A percentile compares a stretch with the other conserved stretches of the same genome.
Evolutionary conservation across 2,113 vertebrate genomes (phyloP).

Genomic region (Herpetotheres cachinnans): DNA sequence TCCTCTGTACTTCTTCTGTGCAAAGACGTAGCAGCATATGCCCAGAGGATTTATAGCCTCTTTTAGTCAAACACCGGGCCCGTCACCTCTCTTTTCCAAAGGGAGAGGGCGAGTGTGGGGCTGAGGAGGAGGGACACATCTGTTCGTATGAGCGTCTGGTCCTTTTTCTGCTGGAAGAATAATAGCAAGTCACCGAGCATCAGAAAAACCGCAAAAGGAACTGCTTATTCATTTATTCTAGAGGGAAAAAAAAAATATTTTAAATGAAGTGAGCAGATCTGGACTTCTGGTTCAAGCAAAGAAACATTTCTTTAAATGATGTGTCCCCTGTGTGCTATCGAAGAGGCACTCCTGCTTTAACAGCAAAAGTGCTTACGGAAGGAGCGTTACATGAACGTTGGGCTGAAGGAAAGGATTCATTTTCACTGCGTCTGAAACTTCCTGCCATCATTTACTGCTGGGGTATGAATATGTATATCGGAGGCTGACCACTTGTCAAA

Average conservation of each 20-base stretch:
- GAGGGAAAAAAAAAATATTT: constrained; percentile 15
- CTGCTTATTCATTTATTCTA: constrained; percentile 33
- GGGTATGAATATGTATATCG: constrained; percentile 26
- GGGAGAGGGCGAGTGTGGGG: not conserved
- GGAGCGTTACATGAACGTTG: not conserved
- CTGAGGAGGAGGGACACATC: constrained; percentile 30
- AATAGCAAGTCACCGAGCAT: constrained; percentile 33
- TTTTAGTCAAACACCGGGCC: not conserved
- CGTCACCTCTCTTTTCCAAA: not conserved
- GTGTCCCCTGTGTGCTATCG: constrained; percentile 58
- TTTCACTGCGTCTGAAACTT: constrained; percentile 55
- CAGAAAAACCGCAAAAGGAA: constrained; percentile 47
- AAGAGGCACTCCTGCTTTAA: not conserved
- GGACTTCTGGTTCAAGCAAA: constrained; percentile 55
- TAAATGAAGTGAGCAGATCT: constrained; percentile 57
- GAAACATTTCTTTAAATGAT: constrained; percentile 61
- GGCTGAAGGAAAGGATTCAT: not conserved
- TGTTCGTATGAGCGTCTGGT: not conserved
- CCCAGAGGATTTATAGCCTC: not conserved
- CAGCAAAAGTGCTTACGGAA: not conserved
- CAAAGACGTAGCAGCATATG: not conserved
- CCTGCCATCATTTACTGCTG: not conserved
- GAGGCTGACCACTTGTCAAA: constrained; percentile 42
- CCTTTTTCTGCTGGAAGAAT: constrained; percentile 24
- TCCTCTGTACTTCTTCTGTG: not conserved